Evolutionary conservation across 2,113 vertebrate genomes (phyloP).

Genomic region (Mesoclemmys tuberculata): DNA sequence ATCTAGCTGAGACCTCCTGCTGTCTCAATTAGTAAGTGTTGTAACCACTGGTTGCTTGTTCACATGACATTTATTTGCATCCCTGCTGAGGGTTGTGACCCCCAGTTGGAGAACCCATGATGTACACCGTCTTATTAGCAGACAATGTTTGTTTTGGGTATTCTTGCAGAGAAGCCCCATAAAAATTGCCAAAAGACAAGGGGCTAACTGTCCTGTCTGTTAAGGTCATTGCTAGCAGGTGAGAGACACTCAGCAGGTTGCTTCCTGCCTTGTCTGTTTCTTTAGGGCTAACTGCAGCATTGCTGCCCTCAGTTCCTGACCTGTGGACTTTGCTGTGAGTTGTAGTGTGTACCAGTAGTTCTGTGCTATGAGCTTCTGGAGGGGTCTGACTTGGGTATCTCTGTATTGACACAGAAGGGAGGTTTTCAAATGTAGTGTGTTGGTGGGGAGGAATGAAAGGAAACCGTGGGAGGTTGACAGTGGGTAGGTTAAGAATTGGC

Average conservation of each 20-base stretch:
- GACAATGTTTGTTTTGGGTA: background rate
- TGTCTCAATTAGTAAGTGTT: background rate
- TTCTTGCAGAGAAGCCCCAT: background rate
- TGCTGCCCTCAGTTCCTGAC: constrained; percentile 31
- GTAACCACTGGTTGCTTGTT: background rate
- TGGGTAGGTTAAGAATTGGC: background rate
- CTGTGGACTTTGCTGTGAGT: constrained; percentile 7
- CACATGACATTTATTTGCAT: background rate
- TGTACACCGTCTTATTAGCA: background rate
- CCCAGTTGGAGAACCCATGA: fast-evolving
- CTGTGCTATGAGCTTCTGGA: background rate
- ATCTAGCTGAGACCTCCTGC: background rate
- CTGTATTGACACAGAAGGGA: background rate
- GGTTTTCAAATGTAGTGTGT: background rate
- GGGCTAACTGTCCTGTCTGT: background rate
- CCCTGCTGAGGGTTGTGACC: background rate
- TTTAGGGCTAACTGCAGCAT: constrained; percentile 1
- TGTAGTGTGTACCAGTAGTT: background rate
- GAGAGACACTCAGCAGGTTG: background rate
- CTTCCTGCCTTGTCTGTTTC: background rate
- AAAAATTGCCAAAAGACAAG: background rate
- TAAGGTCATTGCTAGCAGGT: background rate
- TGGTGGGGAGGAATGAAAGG: background rate
- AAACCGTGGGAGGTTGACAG: constrained; percentile 11
- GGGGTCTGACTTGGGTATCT: background rate